Conservation (phyloP, 1,140 invertebrate genomes). For the Plodia interpunctella region DNA sequence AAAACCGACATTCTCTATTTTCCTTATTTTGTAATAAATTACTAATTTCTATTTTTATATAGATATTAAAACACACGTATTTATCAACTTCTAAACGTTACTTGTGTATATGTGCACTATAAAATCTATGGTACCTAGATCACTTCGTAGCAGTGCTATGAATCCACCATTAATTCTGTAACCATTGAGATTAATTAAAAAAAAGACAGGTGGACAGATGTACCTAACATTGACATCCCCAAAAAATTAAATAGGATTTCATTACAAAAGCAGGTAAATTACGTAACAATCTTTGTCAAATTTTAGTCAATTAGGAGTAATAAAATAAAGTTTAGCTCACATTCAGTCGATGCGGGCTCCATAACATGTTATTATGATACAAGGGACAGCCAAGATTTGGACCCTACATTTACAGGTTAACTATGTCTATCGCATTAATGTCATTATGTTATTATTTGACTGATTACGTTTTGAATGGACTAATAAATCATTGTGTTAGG, state of each 20-base stretch:
- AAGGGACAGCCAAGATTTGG: slow-evolving; percentile 36
- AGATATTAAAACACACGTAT: too few relatives aligned
- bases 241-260: slow-evolving; percentile 27
- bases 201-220: not conserved
- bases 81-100: too few relatives aligned
- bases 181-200: not conserved
- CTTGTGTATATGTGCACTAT: too few relatives aligned
- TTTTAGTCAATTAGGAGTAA: slow-evolving; percentile 71
- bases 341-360: slow-evolving; percentile 68
- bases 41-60: too few relatives aligned
- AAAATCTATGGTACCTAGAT: too few relatives aligned
- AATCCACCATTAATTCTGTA: not conserved
- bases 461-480: slow-evolving; percentile 9
- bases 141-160: too few relatives aligned
- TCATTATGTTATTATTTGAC: slow-evolving; percentile 30
- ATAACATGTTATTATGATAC: slow-evolving; percentile 55
- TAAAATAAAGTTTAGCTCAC: slow-evolving; percentile 72
- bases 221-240: not conserved
- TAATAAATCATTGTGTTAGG: slow-evolving; percentile 17
- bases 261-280: slow-evolving; percentile 50
- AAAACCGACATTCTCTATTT: too few relatives aligned
- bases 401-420: slow-evolving; percentile 14
- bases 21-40: too few relatives aligned
- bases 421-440: slow-evolving; percentile 29
- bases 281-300: slow-evolving; percentile 67